Evolutionary conservation across 2,113 vertebrate genomes (phyloP).

Genomic region (Amia ocellicauda): DNA sequence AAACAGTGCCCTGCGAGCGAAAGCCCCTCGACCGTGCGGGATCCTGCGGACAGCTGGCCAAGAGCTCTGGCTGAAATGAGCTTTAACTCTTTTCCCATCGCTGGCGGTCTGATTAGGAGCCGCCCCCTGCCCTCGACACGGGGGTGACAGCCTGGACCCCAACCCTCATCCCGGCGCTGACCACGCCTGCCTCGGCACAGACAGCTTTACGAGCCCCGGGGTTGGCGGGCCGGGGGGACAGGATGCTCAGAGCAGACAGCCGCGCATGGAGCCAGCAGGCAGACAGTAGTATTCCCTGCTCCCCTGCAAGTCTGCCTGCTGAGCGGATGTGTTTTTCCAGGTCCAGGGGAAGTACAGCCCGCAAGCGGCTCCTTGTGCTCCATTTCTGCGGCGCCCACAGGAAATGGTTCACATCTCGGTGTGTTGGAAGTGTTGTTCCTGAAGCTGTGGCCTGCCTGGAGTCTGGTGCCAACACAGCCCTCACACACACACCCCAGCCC

Average conservation of each 20-base stretch:
- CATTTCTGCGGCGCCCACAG: not conserved
- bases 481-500: too few relatives aligned
- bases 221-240: not conserved
- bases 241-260: not conserved
- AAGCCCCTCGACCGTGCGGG: too few relatives aligned
- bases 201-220: not conserved
- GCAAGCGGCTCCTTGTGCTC: not conserved
- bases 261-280: not conserved
- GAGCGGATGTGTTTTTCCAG: not conserved
- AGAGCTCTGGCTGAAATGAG: too few relatives aligned
- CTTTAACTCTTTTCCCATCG: too few relatives aligned
- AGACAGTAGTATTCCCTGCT: not conserved
- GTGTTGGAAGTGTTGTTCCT: not conserved
- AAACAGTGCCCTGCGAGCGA: too few relatives aligned
- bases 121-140: too few relatives aligned
- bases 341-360: constrained; percentile 2
- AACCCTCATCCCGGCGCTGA: too few relatives aligned
- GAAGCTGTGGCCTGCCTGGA: not conserved
- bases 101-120: too few relatives aligned
- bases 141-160: too few relatives aligned
- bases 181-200: too few relatives aligned
- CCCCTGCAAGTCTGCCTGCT: not conserved
- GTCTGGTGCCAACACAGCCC: not conserved
- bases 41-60: too few relatives aligned
- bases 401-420: not conserved